phyloP scores from a whole-genome alignment of 1,140 invertebrate genomes.

The Drosophila pruinosa region DNA sequence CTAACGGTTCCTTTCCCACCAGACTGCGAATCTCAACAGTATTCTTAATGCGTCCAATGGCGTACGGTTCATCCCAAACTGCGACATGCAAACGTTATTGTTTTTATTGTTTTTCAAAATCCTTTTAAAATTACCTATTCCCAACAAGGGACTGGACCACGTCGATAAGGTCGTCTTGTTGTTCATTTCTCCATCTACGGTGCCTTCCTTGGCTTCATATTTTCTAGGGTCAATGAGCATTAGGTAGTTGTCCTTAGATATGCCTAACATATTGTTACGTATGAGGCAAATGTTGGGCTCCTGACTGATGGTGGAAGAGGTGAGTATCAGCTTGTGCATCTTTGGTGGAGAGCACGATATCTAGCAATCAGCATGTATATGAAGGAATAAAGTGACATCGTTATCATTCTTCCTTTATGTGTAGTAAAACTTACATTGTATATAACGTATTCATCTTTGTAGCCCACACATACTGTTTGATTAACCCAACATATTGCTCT shows the following conservation, averaged over 20 bases:
- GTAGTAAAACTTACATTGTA: slow-evolving; percentile 86
- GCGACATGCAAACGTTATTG: slow-evolving; percentile 42
- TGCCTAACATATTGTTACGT: slow-evolving; percentile 64
- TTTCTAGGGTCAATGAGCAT: slow-evolving; percentile 69
- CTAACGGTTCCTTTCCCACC: slow-evolving; percentile 87
- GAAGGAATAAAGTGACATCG: neutral
- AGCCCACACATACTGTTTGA: slow-evolving; percentile 92
- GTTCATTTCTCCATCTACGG: slow-evolving; percentile 30
- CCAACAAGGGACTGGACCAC: slow-evolving; percentile 67
- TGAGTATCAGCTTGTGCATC: slow-evolving; percentile 88
- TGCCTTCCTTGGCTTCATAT: slow-evolving; percentile 48
- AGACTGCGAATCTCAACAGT: slow-evolving; percentile 92
- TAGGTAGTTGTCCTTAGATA: slow-evolving; percentile 74
- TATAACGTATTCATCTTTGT: slow-evolving; percentile 91
- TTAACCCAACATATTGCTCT: slow-evolving; percentile 93
- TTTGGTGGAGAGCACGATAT: slow-evolving; percentile 59
- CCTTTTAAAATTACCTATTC: slow-evolving; percentile 46
- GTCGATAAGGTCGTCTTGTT: slow-evolving; percentile 46
- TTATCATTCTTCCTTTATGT: neutral
- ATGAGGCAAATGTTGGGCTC: slow-evolving; percentile 92
- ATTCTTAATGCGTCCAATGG: slow-evolving; percentile 92
- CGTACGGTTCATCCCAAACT: slow-evolving; percentile 96
- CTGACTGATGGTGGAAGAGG: slow-evolving; percentile 89
- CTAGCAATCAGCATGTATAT: slow-evolving; percentile 19
- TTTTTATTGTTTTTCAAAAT: no score